A percentile compares a stretch with the other conserved stretches of the same genome.
These are phyloP conservation scores for Solenopsis fugax DNA, from an alignment of 1,140 invertebrate species.

Conservation along the genomic window DNA sequence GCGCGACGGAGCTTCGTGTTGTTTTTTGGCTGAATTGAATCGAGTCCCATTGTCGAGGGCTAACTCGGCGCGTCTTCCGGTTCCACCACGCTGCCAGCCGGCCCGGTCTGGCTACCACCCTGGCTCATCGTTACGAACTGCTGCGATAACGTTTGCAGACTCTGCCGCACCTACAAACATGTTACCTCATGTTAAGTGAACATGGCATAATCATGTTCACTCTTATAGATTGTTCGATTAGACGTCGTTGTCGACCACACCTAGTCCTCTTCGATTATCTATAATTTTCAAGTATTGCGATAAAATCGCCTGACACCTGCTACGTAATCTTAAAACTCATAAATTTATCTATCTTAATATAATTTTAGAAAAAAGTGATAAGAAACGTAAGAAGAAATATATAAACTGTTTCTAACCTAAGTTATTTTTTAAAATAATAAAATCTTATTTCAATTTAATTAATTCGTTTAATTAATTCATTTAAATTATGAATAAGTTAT, in stretches of 20 bases:
- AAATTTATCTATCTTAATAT: background rate
- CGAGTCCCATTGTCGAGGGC: slow-evolving; percentile 68
- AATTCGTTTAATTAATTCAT: background rate
- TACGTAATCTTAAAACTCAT: background rate
- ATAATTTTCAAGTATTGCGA: slow-evolving; percentile 2
- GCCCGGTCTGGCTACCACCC: slow-evolving; percentile 68
- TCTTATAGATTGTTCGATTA: background rate
- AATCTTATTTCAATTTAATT: background rate
- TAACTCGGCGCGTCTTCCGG: slow-evolving; percentile 83
- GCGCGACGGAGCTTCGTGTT: slow-evolving; percentile 77
- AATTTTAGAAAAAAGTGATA: background rate
- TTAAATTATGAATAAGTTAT: background rate
- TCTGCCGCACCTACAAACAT: slow-evolving; percentile 80
- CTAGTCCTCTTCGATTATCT: background rate
- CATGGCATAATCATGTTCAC: background rate
- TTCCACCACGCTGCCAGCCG: slow-evolving; percentile 75
- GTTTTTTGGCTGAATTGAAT: slow-evolving; percentile 76
- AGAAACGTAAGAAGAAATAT: background rate
- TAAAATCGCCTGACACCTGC: slow-evolving; percentile 28
- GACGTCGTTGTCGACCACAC: background rate
- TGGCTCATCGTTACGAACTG: slow-evolving; percentile 83
- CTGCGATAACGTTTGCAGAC: slow-evolving; percentile 82
- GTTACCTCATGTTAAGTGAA: background rate
- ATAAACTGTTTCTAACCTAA: background rate
- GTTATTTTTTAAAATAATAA: background rate